phyloP scores from a whole-genome alignment of 2,113 vertebrate genomes.

The Phyllopteryx taeniolatus region DNA sequence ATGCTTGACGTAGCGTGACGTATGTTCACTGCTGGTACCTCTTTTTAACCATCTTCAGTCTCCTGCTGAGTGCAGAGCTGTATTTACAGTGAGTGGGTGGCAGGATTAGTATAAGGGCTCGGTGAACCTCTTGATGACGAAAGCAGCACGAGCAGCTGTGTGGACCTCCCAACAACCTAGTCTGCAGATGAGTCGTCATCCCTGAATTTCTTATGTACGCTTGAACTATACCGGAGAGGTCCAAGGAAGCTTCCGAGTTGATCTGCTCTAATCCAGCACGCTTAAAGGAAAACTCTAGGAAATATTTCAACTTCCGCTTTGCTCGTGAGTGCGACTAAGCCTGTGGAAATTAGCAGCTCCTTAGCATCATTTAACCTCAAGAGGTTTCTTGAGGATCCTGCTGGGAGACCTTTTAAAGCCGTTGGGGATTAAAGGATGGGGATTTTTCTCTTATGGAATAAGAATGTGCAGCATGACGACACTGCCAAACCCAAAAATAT shows the following conservation, averaged over 20 bases:
- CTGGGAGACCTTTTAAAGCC: neutral
- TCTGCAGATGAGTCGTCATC: neutral
- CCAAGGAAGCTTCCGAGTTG: neutral
- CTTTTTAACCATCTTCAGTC: neutral
- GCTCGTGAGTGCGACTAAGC: neutral
- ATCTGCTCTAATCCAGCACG: neutral
- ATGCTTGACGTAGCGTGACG: no score
- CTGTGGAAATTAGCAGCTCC: constrained; percentile 9
- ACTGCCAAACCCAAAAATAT: no score
- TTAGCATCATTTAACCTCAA: neutral
- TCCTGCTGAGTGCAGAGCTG: constrained; percentile 6
- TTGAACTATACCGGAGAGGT: neutral
- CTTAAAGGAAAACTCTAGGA: neutral
- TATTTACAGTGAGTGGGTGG: constrained; percentile 21
- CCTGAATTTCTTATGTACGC: neutral
- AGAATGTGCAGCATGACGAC: no score
- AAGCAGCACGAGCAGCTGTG: neutral
- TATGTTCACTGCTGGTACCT: no score
- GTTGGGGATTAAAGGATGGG: neutral
- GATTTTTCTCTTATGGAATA: neutral
- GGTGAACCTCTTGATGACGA: constrained; percentile 4
- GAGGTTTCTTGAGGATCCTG: neutral
- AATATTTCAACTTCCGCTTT: neutral
- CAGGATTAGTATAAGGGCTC: constrained; percentile 1
- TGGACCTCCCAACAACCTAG: constrained; percentile 6